Evolutionary conservation across 2,888 invertebrate genomes (phyloP).

Genomic region (Gymnocheta viridis): DNA sequence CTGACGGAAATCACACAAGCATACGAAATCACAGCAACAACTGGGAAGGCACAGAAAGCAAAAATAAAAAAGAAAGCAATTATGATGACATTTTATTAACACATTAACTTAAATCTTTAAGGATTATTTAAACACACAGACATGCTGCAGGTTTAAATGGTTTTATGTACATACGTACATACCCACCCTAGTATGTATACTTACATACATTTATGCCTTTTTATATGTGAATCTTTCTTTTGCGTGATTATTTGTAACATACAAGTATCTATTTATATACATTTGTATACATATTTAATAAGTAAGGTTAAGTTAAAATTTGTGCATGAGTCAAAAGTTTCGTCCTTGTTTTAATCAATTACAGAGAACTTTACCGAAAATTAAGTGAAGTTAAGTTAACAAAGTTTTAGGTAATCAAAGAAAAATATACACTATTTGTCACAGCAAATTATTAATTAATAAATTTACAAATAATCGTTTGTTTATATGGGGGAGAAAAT

Average conservation of each 20-base stretch:
- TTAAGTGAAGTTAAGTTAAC: slow-evolving; percentile 33
- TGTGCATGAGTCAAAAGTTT: background rate
- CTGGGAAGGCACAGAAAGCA: background rate
- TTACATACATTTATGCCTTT: background rate
- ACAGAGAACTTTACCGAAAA: slow-evolving; percentile 20
- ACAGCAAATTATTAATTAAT: background rate
- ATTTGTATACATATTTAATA: background rate
- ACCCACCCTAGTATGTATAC: background rate
- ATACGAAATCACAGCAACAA: background rate
- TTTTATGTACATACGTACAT: background rate
- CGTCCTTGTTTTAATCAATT: slow-evolving; percentile 33
- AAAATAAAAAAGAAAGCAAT: slow-evolving; percentile 22
- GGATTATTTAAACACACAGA: slow-evolving; percentile 18
- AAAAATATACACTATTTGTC: slow-evolving; percentile 1
- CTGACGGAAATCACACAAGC: background rate
- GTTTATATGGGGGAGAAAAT: background rate
- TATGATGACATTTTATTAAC: slow-evolving; percentile 59
- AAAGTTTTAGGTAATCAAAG: slow-evolving; percentile 35
- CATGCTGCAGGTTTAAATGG: too few relatives aligned
- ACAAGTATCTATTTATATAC: background rate
- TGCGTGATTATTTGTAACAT: background rate
- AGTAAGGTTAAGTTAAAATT: slow-evolving; percentile 10
- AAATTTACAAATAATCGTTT: background rate
- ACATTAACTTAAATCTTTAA: slow-evolving; percentile 46
- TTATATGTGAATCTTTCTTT: background rate